Evolutionary conservation across 2,113 vertebrate species (phyloP).

Genomic region (Anarhynchus alexandrinus): DNA sequence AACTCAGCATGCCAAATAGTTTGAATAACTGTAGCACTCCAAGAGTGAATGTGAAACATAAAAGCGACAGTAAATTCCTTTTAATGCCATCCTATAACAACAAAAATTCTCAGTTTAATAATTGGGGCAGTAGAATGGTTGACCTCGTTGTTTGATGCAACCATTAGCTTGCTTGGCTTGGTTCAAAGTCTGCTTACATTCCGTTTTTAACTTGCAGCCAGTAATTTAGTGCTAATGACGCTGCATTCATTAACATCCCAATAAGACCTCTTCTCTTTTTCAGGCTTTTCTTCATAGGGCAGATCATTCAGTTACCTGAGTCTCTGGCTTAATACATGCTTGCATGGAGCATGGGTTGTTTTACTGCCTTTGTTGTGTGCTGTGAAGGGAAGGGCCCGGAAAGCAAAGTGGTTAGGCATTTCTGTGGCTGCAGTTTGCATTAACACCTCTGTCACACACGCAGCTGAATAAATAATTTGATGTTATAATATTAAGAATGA

Average conservation of each 20-base stretch:
- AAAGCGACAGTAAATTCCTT: conserved; percentile 37
- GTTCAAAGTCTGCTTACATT: not conserved
- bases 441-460: accelerated
- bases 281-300: not conserved
- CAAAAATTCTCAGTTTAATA: conserved; percentile 5
- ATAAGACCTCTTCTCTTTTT: not conserved
- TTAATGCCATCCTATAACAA: not conserved
- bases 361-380: not conserved
- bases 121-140: not conserved
- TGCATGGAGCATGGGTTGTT: not conserved
- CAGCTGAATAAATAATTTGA: not conserved
- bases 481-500: not conserved
- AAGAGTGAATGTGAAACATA: not conserved
- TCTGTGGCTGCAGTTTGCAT: not conserved
- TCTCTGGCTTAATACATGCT: not conserved
- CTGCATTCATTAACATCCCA: conserved; percentile 28
- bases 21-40: conserved; percentile 29
- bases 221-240: conserved; percentile 34
- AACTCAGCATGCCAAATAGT: conserved; percentile 10
- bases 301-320: not conserved
- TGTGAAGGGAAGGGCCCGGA: not conserved
- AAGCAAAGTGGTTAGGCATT: not conserved
- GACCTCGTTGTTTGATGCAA: conserved; percentile 44
- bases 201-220: conserved; percentile 28
- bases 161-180: conserved; percentile 20